Evolutionary conservation across 1,140 invertebrate genomes (phyloP).

Genomic region (Drosophila kohkoa): DNA sequence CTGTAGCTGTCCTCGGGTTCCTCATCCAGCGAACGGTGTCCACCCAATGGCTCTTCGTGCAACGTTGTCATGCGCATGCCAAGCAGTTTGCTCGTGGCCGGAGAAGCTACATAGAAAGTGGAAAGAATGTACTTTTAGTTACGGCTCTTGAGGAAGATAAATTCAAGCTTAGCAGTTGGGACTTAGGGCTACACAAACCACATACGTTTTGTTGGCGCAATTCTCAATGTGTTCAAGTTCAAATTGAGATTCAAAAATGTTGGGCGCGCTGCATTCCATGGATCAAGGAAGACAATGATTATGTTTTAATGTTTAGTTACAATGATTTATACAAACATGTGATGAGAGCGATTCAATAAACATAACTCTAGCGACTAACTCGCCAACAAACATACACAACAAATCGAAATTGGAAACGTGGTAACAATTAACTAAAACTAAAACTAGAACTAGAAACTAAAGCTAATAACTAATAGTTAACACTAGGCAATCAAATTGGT

Average conservation of each 20-base stretch:
- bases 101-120: constrained; percentile 88
- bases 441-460: constrained; percentile 38
- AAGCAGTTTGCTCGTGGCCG: constrained; percentile 92
- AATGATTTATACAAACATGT: constrained; percentile 65
- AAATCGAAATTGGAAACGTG: constrained; percentile 32
- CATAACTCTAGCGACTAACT: constrained; percentile 48
- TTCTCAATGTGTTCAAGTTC: constrained; percentile 95
- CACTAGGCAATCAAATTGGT: constrained; percentile 36
- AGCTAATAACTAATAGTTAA: constrained; percentile 15
- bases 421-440: constrained; percentile 10
- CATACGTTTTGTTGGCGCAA: constrained; percentile 94
- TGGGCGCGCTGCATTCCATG: constrained; percentile 95
- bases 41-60: constrained; percentile 91
- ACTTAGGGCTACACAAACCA: constrained; percentile 82
- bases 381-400: constrained; percentile 50
- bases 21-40: constrained; percentile 84
- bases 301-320: constrained; percentile 77
- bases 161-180: constrained; percentile 1
- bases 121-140: constrained; percentile 4
- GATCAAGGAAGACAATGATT: constrained; percentile 73
- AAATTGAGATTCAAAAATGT: constrained; percentile 98
- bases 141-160: background rate
- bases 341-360: constrained; percentile 55
- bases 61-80: constrained; percentile 95
- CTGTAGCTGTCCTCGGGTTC: constrained; percentile 87